Base-by-base conservation (phyloP, 2,888 invertebrate species). In the Sinopyrophorus schimmeli region DNA sequence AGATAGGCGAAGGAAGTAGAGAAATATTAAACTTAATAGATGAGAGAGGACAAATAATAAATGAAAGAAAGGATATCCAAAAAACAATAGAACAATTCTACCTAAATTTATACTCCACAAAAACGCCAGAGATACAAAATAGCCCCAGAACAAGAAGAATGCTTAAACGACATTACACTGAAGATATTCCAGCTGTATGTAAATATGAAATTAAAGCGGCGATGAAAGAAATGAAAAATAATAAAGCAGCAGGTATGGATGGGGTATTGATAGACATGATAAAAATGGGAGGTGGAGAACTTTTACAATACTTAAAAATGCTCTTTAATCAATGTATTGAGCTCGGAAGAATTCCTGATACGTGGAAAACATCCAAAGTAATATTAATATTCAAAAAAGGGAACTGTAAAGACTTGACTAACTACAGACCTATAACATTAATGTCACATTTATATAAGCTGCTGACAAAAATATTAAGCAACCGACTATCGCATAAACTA, bases 401-500 rank as follows among this genome's bases (percentile, higher is more conserved):
- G 12, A 26, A 26, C n/a, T 5, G 12, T 26, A 26, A 9, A 11
- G n/a, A 26, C 9, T 24, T 24, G 9, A 24, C n/a, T 3, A 24
- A 24, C 14, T 28, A 28, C 15, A 28, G 28, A 28, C 28, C 28
- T 28, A 28, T 28, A 28, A 28, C 14, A 12, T 7, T 24, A 24
- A 7, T 28, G 28, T 28, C 15, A 28, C 28, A 28, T 15, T 6
- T 28, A 14, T 28, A 28, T 28, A 12, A 28, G 15, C 7, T 28
- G 5, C 15, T 16, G 30, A 15, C 30, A n/a, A 15, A 15, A 30
- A 30, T 30, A 4, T 9, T 28, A 30, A 30, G 15, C n/a, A 30
- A 16, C 5, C 12, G 30, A 7, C 7, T 5, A 7, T 30, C 7
- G n/a, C 16, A 30, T 28, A 28, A 28, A 11, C 24, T 24, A 24